A percentile compares a stretch with the other conserved stretches of the same genome.
phyloP scores from a whole-genome alignment of 2,888 invertebrate genomes.

The Dynastes tityus region DNA sequence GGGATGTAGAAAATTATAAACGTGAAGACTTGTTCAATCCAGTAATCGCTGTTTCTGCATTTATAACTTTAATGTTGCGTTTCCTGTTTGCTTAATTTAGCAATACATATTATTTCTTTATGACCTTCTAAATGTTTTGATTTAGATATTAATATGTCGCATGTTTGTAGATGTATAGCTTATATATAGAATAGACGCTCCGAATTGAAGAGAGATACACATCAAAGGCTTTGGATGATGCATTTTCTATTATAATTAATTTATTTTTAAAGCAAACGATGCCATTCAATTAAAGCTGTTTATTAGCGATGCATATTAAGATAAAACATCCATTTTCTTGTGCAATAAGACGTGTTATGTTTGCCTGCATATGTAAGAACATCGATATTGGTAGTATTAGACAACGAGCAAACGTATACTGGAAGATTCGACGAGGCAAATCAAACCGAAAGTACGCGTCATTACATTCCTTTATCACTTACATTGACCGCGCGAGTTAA shows the following conservation, averaged over 20 bases:
- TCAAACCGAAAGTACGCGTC: slow-evolving; percentile 26
- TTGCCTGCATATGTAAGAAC: slow-evolving; percentile 2
- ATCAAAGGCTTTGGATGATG: slow-evolving; percentile 23
- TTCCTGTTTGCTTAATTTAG: slow-evolving; percentile 24
- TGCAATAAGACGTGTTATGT: slow-evolving; percentile 17
- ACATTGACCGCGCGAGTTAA: slow-evolving; percentile 22
- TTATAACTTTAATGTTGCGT: neutral
- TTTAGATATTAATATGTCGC: slow-evolving; percentile 28
- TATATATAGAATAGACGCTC: slow-evolving; percentile 7
- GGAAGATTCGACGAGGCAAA: neutral
- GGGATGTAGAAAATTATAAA: too few relatives aligned
- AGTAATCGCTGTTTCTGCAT: too few relatives aligned
- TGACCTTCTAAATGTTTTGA: slow-evolving; percentile 38
- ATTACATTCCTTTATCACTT: slow-evolving; percentile 16
- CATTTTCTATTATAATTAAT: slow-evolving; percentile 39
- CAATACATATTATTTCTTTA: neutral
- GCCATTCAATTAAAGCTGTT: slow-evolving; percentile 40
- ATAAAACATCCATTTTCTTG: slow-evolving; percentile 25
- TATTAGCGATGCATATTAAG: slow-evolving; percentile 33
- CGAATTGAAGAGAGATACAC: slow-evolving; percentile 11
- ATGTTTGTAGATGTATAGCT: slow-evolving; percentile 10
- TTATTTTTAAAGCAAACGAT: slow-evolving; percentile 26
- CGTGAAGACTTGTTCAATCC: too few relatives aligned
- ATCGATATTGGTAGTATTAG: neutral
- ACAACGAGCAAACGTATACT: neutral